Evolutionary conservation across 2,113 vertebrate genomes (phyloP).

Genomic region (Glaucomys volans): DNA sequence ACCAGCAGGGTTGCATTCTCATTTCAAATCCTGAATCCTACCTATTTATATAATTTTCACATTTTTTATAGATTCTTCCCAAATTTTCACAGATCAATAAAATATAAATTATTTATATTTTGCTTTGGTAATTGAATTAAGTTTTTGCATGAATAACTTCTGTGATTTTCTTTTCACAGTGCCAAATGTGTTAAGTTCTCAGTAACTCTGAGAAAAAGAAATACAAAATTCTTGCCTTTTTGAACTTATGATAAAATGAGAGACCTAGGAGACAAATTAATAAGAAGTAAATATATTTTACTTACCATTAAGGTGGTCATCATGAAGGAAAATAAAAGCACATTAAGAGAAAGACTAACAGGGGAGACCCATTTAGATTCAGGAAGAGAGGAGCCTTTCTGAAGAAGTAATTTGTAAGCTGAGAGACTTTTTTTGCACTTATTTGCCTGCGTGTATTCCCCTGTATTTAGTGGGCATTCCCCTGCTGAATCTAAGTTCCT

Average conservation of each 20-base stretch:
- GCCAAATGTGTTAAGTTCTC: background rate
- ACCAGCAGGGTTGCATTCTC: background rate
- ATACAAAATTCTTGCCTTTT: background rate
- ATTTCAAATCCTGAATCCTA: background rate
- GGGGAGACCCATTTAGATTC: background rate
- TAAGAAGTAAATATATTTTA: too few relatives aligned
- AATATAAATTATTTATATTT: conserved; percentile 2
- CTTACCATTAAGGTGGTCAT: too few relatives aligned
- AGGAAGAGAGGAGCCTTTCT: background rate
- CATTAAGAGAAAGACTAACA: background rate
- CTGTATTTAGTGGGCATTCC: background rate
- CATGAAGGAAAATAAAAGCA: background rate
- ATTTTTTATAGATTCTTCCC: background rate
- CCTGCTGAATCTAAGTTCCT: background rate
- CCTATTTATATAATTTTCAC: background rate
- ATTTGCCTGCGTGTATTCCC: background rate
- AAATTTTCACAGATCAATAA: background rate
- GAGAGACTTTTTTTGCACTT: background rate
- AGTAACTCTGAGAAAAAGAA: background rate
- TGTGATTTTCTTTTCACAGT: background rate
- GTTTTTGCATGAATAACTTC: background rate
- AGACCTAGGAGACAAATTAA: background rate
- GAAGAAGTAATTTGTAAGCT: background rate
- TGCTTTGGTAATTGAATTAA: background rate
- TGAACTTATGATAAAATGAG: background rate